Evolutionary conservation across 1,140 invertebrate genomes (phyloP), one percentile per base, ranked within the genome.

Genomic region (Homalodisca vitripennis): DNA sequence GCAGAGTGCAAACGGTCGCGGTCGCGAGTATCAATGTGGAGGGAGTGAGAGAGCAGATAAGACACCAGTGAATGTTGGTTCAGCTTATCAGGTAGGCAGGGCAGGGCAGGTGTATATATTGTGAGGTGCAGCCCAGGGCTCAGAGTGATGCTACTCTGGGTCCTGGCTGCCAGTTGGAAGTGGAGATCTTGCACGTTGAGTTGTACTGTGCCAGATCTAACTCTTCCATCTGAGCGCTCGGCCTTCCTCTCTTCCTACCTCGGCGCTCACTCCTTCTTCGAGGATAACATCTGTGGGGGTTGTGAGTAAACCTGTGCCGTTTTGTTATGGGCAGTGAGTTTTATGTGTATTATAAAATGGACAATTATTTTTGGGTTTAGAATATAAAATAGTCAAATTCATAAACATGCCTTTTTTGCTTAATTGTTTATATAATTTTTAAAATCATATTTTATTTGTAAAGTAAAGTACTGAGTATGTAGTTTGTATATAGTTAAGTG

Each of bases 201-300:
- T 32, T 66, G 72, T 48, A 46, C 47, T 72, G 67, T 73, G 84
- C 84, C 85, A 86, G 85, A 86, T 86, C 85, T 86, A 86, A 85
- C 84, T 86, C 84, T 86, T 86, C 85, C 85, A 86, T 84, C 84
- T 86, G 82, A 85, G 30, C 47, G 68, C 73, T 64, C 73, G 73
- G 80, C 22, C 26, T 24, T n/a, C 14, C 6, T 53, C 3, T 53
- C 55, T 29, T 26, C 55, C 26, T 26, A 6, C 26, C 55, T 27
- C 55, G 3, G 2, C 55, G 26, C 55, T 29, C 26, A 6, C 22
- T 30, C 1, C 55, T 26, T 41, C 34, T 41, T 6, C 34, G 41
- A 34, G 47, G 34, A n/a, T n/a, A n/a, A n/a, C n/a, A n/a, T n/a
- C n/a, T n/a, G n/a, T n/a, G n/a, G n/a, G n/a, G n/a, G n/a, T n/a